phyloP scores from a whole-genome alignment of 92 coral and sea anemone species.

The Palythoa grandiflora region DNA sequence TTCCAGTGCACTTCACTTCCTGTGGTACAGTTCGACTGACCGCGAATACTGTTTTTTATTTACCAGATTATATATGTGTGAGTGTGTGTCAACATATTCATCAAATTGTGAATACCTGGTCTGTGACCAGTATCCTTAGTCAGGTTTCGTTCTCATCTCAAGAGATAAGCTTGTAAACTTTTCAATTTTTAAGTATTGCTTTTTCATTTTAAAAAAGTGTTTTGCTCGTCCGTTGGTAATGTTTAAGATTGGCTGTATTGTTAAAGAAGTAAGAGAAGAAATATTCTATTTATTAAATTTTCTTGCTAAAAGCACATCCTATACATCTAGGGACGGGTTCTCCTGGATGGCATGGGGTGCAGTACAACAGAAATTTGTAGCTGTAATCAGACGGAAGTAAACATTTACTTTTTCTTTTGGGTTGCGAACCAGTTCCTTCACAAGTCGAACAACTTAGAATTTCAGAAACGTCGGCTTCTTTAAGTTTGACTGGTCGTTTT shows the following conservation, averaged over 20 bases:
- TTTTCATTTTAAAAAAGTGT: neutral
- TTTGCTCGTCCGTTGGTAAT: slow-evolving; percentile 14
- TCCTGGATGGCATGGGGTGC: slow-evolving; percentile 2
- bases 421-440: neutral
- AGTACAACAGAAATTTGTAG: neutral
- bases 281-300: slow-evolving; percentile 35
- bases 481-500: neutral
- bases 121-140: neutral
- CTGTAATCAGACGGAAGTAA: neutral
- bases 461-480: neutral
- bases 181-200: neutral
- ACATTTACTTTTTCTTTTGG: neutral
- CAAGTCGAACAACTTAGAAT: neutral
- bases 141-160: neutral
- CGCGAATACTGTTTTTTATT: neutral
- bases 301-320: too few relatives aligned
- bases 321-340: slow-evolving; percentile 7
- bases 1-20: neutral
- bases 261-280: neutral
- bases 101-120: neutral
- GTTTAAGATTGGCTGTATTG: neutral
- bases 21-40: neutral
- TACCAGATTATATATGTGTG: neutral
- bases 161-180: neutral
- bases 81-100: neutral